Percentiles rank a stretch among this genome's conserved stretches.
Conservation (phyloP, 2,888 invertebrate genomes). For the Apeira syringaria region DNA sequence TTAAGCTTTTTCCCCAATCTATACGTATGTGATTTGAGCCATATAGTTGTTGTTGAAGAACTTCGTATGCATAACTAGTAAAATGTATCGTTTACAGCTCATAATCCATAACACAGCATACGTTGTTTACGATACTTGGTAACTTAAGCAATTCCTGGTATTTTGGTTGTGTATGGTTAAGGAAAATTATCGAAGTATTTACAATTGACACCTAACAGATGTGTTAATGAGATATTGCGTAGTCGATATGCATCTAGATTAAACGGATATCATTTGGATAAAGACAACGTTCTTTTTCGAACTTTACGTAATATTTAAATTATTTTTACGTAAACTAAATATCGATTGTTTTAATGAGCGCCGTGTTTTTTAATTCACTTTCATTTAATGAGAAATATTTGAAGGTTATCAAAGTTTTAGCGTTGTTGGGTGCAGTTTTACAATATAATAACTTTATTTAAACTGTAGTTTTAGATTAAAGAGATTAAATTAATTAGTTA, state of each 20-base stretch:
- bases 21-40: conserved; percentile 36
- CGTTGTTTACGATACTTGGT: conserved; percentile 52
- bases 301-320: too few species aligned
- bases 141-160: conserved; percentile 54
- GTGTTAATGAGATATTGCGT: not conserved
- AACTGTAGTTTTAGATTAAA: too few species aligned
- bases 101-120: conserved; percentile 44
- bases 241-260: not conserved
- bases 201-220: not conserved
- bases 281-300: too few species aligned
- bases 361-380: too few species aligned
- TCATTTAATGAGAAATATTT: too few species aligned
- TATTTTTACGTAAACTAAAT: too few species aligned
- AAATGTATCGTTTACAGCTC: conserved; percentile 43
- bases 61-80: conserved; percentile 40
- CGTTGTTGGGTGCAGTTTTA: too few species aligned
- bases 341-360: too few species aligned
- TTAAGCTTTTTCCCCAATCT: conserved; percentile 46
- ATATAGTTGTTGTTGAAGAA: conserved; percentile 20
- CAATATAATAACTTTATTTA: too few species aligned
- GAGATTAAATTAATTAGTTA: too few species aligned
- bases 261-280: too few species aligned
- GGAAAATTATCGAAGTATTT: conserved; percentile 39
- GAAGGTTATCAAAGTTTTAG: too few species aligned
- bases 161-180: conserved; percentile 31